Conservation (phyloP, 1,140 invertebrate species). For the Rhizoglyphus robini region DNA sequence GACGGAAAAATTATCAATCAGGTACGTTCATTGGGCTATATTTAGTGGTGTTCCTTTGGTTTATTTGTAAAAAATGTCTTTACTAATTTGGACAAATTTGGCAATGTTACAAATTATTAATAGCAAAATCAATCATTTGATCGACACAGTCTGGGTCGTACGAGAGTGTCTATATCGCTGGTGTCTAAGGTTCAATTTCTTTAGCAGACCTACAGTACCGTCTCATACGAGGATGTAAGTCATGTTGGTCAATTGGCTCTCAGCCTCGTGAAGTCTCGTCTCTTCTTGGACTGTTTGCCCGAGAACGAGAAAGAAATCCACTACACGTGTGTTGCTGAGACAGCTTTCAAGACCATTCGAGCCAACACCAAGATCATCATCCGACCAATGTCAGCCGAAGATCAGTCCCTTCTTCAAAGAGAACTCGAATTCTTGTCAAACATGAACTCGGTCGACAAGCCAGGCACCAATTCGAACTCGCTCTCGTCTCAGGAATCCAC, state of each 20-base stretch:
- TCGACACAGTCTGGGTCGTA: background rate
- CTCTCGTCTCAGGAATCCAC: background rate
- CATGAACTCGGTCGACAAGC: background rate
- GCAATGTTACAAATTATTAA: slow-evolving; percentile 6
- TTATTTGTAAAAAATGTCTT: too few species aligned
- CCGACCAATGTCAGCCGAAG: slow-evolving; percentile 2
- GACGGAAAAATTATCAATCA: slow-evolving; percentile 34
- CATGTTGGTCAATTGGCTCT: background rate
- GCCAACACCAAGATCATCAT: slow-evolving; percentile 31
- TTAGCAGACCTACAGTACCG: background rate
- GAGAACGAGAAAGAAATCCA: slow-evolving; percentile 41
- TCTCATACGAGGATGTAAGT: background rate
- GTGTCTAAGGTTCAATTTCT: too few species aligned
- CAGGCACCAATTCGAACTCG: background rate
- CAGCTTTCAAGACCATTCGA: slow-evolving; percentile 42
- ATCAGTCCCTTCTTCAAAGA: background rate
- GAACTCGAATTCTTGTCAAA: background rate
- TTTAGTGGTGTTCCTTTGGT: too few species aligned
- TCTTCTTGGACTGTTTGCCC: slow-evolving; percentile 47
- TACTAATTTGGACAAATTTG: too few species aligned
- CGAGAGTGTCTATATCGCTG: too few species aligned
- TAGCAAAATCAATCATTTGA: background rate
- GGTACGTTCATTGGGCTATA: too few species aligned
- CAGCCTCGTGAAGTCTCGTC: slow-evolving; percentile 37
- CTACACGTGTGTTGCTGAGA: slow-evolving; percentile 57